Evolutionary conservation across 2,888 invertebrate species (phyloP).

Genomic region (Microctonus aethiopoides): DNA sequence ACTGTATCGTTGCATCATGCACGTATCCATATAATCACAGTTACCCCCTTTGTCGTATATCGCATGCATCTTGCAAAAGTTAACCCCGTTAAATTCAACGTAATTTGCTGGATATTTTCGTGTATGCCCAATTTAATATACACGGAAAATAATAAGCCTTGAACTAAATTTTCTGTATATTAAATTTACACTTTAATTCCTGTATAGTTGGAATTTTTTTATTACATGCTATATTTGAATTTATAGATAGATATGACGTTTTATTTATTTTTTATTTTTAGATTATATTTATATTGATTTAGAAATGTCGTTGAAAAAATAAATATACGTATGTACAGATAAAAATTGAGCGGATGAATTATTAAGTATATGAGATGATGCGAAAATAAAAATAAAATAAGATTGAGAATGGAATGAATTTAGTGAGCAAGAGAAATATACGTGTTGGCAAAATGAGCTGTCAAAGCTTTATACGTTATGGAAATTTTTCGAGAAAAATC

Average conservation of each 20-base stretch:
- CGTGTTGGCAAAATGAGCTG: conserved; percentile 54
- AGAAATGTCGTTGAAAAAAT: no score
- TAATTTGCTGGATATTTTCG: conserved; percentile 41
- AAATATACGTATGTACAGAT: no score
- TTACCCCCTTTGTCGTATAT: neutral
- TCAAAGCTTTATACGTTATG: conserved; percentile 53
- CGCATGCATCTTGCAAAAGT: neutral
- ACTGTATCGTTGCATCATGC: conserved; percentile 16
- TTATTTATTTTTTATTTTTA: no score
- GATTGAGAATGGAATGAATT: conserved; percentile 11
- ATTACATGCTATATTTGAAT: no score
- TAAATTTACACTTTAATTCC: no score
- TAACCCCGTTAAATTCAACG: conserved; percentile 31
- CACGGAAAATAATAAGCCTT: conserved; percentile 19
- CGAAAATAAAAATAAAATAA: conserved; percentile 6
- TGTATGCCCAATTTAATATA: conserved; percentile 39
- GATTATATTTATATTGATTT: no score
- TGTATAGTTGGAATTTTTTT: no score
- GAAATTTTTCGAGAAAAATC: conserved; percentile 49
- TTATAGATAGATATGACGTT: no score
- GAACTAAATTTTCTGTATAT: neutral
- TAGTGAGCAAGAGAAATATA: conserved; percentile 19
- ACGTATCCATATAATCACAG: neutral
- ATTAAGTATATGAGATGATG: no score
- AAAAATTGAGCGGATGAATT: no score